phyloP scores from a whole-genome alignment of 1,140 invertebrate species.

The Platyscapa corneri region DNA sequence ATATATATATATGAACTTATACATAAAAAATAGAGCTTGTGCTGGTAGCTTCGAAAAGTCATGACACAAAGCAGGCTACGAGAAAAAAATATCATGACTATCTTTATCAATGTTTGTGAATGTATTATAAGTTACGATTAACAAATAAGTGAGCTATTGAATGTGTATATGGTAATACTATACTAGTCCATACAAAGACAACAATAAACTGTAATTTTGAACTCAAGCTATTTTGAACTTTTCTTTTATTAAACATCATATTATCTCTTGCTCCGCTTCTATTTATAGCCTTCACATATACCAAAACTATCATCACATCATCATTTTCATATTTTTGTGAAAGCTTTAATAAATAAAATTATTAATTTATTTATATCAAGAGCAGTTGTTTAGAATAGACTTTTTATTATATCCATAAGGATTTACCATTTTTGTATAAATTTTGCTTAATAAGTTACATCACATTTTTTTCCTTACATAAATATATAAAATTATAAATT shows the following conservation, averaged over 20 bases:
- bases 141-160: conserved; percentile 74
- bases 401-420: no score
- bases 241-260: not conserved
- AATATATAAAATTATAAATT: no score
- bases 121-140: conserved; percentile 73
- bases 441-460: no score
- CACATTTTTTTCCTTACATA: no score
- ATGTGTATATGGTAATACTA: conserved; percentile 75
- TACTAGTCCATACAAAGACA: conserved; percentile 74
- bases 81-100: conserved; percentile 70
- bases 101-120: conserved; percentile 75
- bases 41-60: conserved; percentile 71
- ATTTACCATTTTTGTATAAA: no score
- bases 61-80: conserved; percentile 66
- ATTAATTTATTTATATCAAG: no score
- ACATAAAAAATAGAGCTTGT: conserved; percentile 67
- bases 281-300: no score
- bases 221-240: conserved; percentile 61
- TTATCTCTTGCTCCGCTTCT: not conserved
- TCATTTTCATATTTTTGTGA: no score
- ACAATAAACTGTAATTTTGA: conserved; percentile 75
- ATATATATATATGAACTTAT: conserved; percentile 36
- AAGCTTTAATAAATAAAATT: no score
- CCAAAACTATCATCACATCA: no score
- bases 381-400: no score